Evolutionary conservation across 2,797 vertebrate species (phyloP).

Genomic region (Eulemur mongoz): DNA sequence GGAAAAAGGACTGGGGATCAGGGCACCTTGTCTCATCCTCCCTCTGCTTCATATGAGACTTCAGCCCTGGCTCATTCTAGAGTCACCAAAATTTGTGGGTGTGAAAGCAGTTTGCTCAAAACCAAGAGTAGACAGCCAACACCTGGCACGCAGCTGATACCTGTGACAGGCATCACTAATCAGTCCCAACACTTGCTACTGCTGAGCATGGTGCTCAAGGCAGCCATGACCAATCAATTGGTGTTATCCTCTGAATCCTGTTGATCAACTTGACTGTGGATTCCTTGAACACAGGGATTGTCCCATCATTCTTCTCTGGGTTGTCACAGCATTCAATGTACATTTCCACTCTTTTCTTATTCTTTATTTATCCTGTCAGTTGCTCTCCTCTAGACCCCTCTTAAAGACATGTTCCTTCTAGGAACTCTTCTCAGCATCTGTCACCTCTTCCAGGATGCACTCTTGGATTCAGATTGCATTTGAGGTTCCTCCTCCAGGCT

Average conservation of each 20-base stretch:
- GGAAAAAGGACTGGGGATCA: neutral
- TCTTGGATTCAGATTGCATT: neutral
- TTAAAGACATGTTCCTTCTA: neutral
- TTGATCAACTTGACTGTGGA: neutral
- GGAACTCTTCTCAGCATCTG: neutral
- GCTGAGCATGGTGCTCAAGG: neutral
- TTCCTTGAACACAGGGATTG: neutral
- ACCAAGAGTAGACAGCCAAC: no score
- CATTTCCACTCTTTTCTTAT: neutral
- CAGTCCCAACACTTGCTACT: neutral
- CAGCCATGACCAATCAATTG: neutral
- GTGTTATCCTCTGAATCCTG: neutral
- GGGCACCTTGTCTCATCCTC: neutral
- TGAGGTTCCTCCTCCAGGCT: neutral
- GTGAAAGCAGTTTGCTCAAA: neutral
- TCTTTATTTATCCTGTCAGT: neutral
- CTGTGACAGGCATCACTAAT: neutral
- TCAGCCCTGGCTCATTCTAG: neutral
- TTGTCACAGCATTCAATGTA: neutral
- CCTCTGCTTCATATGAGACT: neutral
- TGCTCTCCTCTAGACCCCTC: neutral
- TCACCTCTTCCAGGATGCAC: neutral
- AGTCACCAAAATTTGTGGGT: neutral
- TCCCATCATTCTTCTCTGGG: neutral
- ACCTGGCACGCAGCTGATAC: neutral